Conservation (phyloP, 1,140 invertebrate species). For the Drosophila sechellia region DNA sequence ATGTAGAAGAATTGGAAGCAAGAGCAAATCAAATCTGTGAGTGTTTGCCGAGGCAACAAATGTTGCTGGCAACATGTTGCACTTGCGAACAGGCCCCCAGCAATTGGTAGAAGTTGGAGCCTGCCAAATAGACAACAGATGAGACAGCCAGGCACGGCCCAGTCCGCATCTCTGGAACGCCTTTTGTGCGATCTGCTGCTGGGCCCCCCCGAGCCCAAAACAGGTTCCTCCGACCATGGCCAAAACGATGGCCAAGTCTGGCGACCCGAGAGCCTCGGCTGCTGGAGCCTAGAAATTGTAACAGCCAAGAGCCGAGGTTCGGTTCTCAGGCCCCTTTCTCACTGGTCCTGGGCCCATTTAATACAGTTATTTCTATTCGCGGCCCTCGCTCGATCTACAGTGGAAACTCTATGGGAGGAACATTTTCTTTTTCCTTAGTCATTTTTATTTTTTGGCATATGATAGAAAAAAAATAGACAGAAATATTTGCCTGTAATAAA, state of each 20-base stretch:
- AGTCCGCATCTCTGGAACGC: slow-evolving; percentile 61
- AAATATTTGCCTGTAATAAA: background rate
- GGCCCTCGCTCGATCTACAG: slow-evolving; percentile 31
- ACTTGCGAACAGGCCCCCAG: slow-evolving; percentile 70
- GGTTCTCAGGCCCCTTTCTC: slow-evolving; percentile 48
- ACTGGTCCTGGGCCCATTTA: slow-evolving; percentile 73
- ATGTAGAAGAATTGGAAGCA: slow-evolving; percentile 41
- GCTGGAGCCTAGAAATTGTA: slow-evolving; percentile 55
- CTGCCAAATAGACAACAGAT: slow-evolving; percentile 79
- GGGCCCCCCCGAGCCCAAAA: slow-evolving; percentile 30
- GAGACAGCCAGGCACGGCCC: slow-evolving; percentile 67
- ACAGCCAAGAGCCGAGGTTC: slow-evolving; percentile 55
- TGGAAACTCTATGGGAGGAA: background rate
- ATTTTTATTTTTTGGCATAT: no score
- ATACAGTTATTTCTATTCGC: slow-evolving; percentile 74
- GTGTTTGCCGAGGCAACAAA: slow-evolving; percentile 63
- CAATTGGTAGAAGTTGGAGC: slow-evolving; percentile 44
- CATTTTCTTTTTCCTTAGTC: background rate
- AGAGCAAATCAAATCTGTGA: slow-evolving; percentile 60
- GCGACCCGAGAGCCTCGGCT: slow-evolving; percentile 2
- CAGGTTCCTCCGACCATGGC: slow-evolving; percentile 51
- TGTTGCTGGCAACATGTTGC: slow-evolving; percentile 66
- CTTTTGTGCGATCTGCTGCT: slow-evolving; percentile 46
- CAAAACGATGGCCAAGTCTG: slow-evolving; percentile 22
- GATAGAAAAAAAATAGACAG: no score